Base-by-base conservation (phyloP, 2,888 invertebrate genomes). In the Ptychoptera albimana region DNA sequence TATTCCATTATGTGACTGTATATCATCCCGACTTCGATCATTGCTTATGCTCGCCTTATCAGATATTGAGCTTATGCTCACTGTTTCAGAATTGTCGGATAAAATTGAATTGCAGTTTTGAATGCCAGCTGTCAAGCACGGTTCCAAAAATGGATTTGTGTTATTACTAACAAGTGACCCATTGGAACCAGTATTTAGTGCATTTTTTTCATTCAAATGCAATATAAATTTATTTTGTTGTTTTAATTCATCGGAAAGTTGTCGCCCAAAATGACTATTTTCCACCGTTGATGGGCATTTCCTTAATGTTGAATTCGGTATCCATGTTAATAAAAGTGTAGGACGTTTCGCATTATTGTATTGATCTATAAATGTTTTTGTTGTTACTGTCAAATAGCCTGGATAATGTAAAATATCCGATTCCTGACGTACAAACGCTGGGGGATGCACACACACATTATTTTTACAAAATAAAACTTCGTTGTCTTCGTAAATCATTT, bases 401-500 rank as follows among this genome's bases (percentile, higher is more conserved):
- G 93, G 93, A 65, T 89, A 85, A 58, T 94, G 94, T 1, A 87
- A 72, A 30, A 85, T 77, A 52, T 91, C 89, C 44, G 82, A 75
- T 55, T 84, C 83, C 54, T 83, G 82, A 41, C 88, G 74, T 43
- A 85, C 75, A 48, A 84, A 73, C 0, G 85, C 82, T 40, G 91
- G 88, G 7, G 93, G 92, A 70, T 96, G 94, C 39, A 96, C 93
- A 64, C 94, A 96, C 32, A 96, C 92, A 66, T 96, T 94, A 63
- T 96, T 96, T 69, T 94, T 96, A 66, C 87, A 86, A 63, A 85
- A 87, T 42, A 87, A 68, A 48, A 84, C 77, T 69, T 87, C 87
- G 57, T 86, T 86, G 64, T 87, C 84, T 60, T 82, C 80, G 58
- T 83, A 85, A 57, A 72, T 65, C 38, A 70, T 71, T 50, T 70